These are phyloP conservation scores for Kryptopterus vitreolus DNA, from an alignment of 2,797 vertebrate species.

Conservation along the genomic window DNA sequence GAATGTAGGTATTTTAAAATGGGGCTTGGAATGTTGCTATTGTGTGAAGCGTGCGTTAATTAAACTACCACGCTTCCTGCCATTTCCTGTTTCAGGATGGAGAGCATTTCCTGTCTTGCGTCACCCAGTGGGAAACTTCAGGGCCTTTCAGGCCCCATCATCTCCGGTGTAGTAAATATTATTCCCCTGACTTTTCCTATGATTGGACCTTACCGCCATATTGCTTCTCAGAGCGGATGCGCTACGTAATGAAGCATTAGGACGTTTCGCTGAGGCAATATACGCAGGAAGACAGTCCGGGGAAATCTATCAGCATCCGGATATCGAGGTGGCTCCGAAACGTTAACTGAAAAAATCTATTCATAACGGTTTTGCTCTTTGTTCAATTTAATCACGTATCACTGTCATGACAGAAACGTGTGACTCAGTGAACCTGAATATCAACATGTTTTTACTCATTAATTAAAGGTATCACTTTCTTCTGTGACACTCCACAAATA, in stretches of 20 bases:
- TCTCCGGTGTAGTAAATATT: slow-evolving; percentile 55
- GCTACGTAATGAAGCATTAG: not conserved
- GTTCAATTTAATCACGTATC: not conserved
- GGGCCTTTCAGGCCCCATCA: slow-evolving; percentile 37
- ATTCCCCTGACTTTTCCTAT: slow-evolving; percentile 47
- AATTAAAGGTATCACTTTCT: slow-evolving; percentile 26
- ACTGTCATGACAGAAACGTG: not conserved
- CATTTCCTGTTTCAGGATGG: slow-evolving; percentile 55
- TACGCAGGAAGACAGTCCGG: not conserved
- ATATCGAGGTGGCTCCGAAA: not conserved
- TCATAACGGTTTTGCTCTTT: not conserved
- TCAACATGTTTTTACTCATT: slow-evolving; percentile 3
- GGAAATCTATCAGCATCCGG: not conserved
- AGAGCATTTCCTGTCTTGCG: slow-evolving; percentile 55
- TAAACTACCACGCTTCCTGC: slow-evolving; percentile 50
- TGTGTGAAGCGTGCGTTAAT: slow-evolving; percentile 40
- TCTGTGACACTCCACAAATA: slow-evolving; percentile 27
- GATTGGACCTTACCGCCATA: slow-evolving; percentile 33
- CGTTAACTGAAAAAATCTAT: not conserved
- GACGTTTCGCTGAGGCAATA: not conserved
- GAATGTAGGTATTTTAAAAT: not conserved
- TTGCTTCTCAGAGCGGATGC: slow-evolving; percentile 19
- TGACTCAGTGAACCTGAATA: slow-evolving; percentile 8
- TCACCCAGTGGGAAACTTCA: slow-evolving; percentile 36
- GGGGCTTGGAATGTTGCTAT: slow-evolving; percentile 1